A percentile compares a stretch with the other conserved stretches of the same genome.
Conservation (phyloP, 2,113 vertebrate genomes). For the Chaetodon auriga region DNA sequence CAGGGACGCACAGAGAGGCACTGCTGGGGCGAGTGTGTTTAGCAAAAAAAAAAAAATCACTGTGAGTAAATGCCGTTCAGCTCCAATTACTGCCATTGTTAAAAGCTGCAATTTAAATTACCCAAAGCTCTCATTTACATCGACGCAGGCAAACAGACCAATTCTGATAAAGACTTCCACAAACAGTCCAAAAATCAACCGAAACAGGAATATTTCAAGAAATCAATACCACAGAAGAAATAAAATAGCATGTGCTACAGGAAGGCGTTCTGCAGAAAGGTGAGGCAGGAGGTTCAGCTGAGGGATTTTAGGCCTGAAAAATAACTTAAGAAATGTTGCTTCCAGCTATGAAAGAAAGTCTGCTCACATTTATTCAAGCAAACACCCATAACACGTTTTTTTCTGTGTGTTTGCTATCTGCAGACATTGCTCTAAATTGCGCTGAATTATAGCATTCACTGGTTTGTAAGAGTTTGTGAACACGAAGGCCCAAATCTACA, state of each 20-base stretch:
- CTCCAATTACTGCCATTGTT: neutral
- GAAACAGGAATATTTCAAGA: conserved; percentile 28
- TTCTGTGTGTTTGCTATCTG: conserved; percentile 11
- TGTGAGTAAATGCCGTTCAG: neutral
- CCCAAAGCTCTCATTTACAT: conserved; percentile 23
- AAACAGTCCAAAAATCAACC: conserved; percentile 19
- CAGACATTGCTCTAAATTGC: neutral
- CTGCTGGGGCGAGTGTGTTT: neutral
- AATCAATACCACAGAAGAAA: conserved; percentile 37
- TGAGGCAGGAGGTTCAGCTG: conserved; percentile 28
- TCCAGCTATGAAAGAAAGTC: conserved; percentile 37
- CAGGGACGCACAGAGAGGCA: conserved; percentile 4
- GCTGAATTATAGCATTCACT: neutral
- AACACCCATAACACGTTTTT: conserved; percentile 17
- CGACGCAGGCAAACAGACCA: neutral
- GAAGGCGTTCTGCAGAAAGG: conserved; percentile 29
- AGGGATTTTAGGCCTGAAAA: conserved; percentile 52
- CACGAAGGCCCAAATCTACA: conserved; percentile 28
- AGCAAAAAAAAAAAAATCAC: neutral
- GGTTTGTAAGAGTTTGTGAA: neutral
- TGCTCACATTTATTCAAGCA: conserved; percentile 30
- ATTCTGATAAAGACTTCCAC: neutral
- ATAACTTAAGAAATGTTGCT: conserved; percentile 35
- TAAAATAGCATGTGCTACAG: neutral
- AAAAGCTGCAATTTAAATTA: conserved; percentile 22